Base-by-base conservation (phyloP, 2,113 vertebrate species). In the Microtus pennsylvanicus region DNA sequence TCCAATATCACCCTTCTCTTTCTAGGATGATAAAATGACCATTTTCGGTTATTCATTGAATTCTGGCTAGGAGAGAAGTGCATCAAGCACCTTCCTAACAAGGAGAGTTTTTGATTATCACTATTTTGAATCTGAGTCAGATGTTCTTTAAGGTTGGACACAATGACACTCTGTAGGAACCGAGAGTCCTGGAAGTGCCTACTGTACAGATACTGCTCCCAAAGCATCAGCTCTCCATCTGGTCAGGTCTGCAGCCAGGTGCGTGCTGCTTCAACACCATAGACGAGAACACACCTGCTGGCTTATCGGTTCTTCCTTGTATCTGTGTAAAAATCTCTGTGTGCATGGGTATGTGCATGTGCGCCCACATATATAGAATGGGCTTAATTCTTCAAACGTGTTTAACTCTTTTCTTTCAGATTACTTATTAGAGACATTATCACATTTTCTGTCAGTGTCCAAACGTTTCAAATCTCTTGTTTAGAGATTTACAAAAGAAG, bases 401-500 rank as follows among this genome's bases (percentile, higher is more conserved):
- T 47, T 47, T 70, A 45, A 61, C 12, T 70, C 5, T 85, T 93
- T 94, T 96, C 90, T 95, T 93, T 82, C 72, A 87, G 58, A 74
- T 47, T 93, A 78, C 28, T 80, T 96, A 35, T 89, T 96, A 87
- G 86, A 82, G 50, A 89, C 67, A 42, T 5, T 17, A 92, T 88
- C 52, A 94, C 65, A 81, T 91, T 95, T 95, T 94, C 69, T 85
- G 58, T 81, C 93, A 0, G 11, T 75, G 93, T 19, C 77, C 58
- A 81, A 91, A 93, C 90, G 76, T 45, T 96, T 97, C 91, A 81
- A 42, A 75, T 88, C 30, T 70, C 17, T 75, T 95, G 26, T 50
- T 90, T 28, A 89, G 3, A 42, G 74, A 70, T 81, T 82, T 86
- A 55, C 87, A 35, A 75, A 80, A 63, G 69, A 83, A 65, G 33